phyloP scores from a whole-genome alignment of 2,797 vertebrate species.

The Bradypodion pumilum region DNA sequence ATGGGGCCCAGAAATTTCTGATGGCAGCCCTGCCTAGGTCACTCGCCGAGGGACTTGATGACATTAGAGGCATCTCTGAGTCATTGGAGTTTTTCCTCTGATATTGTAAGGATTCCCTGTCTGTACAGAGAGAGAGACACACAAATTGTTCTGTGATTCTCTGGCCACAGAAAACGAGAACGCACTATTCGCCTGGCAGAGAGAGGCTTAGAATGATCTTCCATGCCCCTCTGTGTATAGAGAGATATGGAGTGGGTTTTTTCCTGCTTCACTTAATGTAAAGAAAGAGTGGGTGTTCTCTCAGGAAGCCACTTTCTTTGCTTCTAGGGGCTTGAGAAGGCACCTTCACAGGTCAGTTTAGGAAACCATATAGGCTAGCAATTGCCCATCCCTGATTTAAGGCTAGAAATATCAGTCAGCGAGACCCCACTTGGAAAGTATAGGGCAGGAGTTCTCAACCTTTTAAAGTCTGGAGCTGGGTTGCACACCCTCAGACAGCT shows the following conservation, averaged over 20 bases:
- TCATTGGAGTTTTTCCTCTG: neutral
- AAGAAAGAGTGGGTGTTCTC: too few species aligned
- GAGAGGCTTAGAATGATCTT: neutral
- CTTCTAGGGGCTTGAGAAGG: too few species aligned
- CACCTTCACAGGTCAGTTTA: too few species aligned
- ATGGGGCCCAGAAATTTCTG: too few species aligned
- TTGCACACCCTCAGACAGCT: too few species aligned
- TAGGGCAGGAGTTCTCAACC: neutral
- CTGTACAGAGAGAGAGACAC: neutral
- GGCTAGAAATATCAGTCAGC: neutral
- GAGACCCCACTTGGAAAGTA: neutral
- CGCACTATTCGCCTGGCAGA: neutral
- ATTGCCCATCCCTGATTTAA: neutral
- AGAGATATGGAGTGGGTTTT: neutral
- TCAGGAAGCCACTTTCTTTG: too few species aligned
- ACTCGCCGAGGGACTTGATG: neutral
- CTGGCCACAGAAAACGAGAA: neutral
- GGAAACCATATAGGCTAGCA: too few species aligned
- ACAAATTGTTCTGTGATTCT: neutral
- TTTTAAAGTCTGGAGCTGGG: too few species aligned
- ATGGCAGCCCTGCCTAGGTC: too few species aligned
- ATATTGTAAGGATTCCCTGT: neutral
- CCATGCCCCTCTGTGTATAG: neutral
- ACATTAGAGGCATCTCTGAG: neutral
- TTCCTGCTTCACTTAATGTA: too few species aligned